Evolutionary conservation across 2,113 vertebrate species (phyloP), one percentile per base, ranked within the genome.

Genomic region (Sorex araneus): DNA sequence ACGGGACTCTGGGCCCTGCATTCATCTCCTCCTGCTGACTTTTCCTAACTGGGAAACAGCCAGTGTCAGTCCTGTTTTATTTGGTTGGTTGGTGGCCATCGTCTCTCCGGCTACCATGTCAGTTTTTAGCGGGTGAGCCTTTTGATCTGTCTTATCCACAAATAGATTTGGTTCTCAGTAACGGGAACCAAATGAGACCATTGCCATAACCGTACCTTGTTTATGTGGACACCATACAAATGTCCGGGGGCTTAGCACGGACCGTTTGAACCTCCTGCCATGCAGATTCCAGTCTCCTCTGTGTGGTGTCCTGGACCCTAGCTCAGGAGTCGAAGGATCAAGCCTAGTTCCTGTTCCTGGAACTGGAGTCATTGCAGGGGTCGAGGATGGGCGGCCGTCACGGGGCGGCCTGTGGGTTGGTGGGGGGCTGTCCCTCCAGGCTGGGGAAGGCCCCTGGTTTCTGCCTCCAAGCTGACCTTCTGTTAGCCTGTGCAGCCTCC

Each of bases 131-230:
- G n/a, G 45, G 19, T 30, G 32, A 36, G 78, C 3, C 8, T 60
- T 78, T 25, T 85, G 77, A 40, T 43, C 92, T 66, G 57, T 12
- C 77, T 69, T 36, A 70, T 69, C 78, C 40, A 36, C 16, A 86
- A 6, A 71, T 34, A 25, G 60, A 7, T 75, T 75, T 67, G 70
- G 34, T 83, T 67, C 40, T 84, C 11, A 47, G 50, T 21, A 7
- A 60, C 32, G 73, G 63, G 69, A 84, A 60, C 79, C 21, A 60
- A n/a, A 43, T 19, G 74, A 87, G 73, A 13, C 27, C 30, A 69
- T 40, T 60, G 81, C 9, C 50, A 8, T 34, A 30, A 2, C 50
- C 50, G 11, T 19, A 3, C 63, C 13, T 47, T 84, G 82, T 67
- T 23, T 5, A 74, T 40, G 23, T 4, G 67, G 84, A 84, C 15